Conservation (phyloP, 2,113 vertebrate genomes). For the Vidua chalybeata region DNA sequence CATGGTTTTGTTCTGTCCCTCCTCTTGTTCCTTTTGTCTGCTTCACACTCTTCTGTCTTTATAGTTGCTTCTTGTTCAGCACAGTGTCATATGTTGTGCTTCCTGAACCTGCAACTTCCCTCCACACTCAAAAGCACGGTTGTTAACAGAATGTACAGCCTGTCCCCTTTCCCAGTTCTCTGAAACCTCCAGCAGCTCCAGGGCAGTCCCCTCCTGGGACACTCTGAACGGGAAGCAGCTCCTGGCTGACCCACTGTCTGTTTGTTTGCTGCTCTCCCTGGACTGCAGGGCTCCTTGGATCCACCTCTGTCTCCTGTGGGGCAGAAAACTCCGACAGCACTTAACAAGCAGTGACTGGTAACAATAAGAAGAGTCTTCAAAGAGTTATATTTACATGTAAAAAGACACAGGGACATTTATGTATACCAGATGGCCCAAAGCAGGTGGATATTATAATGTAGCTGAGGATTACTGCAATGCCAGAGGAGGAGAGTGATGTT, state of each 20-base stretch:
- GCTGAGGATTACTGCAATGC: not conserved
- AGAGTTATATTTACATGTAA: slow-evolving; percentile 14
- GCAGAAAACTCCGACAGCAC: not conserved
- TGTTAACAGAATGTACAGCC: not conserved
- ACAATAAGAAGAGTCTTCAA: slow-evolving; percentile 6
- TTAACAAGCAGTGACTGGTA: not conserved
- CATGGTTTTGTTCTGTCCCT: not conserved
- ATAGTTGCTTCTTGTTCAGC: not conserved
- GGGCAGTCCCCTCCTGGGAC: not conserved
- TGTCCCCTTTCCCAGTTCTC: not conserved
- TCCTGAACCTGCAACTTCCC: not conserved
- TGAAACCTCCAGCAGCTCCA: not conserved
- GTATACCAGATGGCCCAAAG: slow-evolving; percentile 19
- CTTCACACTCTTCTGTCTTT: not conserved
- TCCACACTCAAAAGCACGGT: accelerated
- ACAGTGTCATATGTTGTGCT: not conserved
- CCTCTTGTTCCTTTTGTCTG: not conserved
- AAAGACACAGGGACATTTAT: not conserved
- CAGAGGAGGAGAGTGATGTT: not conserved
- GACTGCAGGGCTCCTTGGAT: not conserved
- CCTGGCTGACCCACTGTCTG: accelerated
- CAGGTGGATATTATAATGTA: not conserved
- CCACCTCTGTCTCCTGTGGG: not conserved
- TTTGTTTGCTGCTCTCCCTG: not conserved
- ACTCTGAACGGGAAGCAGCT: accelerated